Percentiles rank a stretch among this genome's conserved stretches.
These are phyloP conservation scores for Colistium nudipinnis DNA, from an alignment of 2,113 vertebrate species.

Conservation along the genomic window DNA sequence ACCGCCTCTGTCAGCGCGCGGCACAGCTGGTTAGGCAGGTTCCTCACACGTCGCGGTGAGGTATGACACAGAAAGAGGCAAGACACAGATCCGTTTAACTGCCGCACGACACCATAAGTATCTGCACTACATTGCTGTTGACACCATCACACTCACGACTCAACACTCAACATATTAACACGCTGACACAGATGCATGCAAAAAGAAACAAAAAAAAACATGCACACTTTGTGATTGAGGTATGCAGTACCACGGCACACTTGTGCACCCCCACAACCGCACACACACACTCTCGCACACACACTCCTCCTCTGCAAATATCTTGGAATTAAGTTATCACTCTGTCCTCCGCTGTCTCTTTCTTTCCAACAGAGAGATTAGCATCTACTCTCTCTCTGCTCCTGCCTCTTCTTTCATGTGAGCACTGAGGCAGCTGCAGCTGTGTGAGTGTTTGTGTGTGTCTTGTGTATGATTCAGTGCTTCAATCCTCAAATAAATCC, in stretches of 20 bases:
- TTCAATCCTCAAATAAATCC: conserved; percentile 73
- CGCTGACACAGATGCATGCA: conserved; percentile 37
- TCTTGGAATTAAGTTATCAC: conserved; percentile 76
- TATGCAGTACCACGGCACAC: conserved; percentile 30
- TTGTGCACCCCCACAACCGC: conserved; percentile 17
- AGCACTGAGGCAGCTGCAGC: conserved; percentile 76
- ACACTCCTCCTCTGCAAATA: conserved; percentile 67
- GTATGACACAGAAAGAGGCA: conserved; percentile 54
- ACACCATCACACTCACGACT: conserved; percentile 49
- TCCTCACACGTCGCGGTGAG: conserved; percentile 32
- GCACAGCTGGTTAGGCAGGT: conserved; percentile 32
- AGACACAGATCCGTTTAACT: conserved; percentile 66
- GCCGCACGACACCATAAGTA: conserved; percentile 58
- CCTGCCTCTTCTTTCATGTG: conserved; percentile 70
- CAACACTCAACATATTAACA: conserved; percentile 30
- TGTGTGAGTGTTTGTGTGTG: conserved; percentile 63
- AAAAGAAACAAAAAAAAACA: no score
- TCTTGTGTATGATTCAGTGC: conserved; percentile 51
- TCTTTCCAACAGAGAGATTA: conserved; percentile 73
- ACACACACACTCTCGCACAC: conserved; percentile 33
- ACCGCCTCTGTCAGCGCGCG: conserved; percentile 47
- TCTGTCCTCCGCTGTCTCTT: conserved; percentile 67
- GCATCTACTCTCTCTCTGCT: conserved; percentile 60
- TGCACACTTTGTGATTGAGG: conserved; percentile 18
- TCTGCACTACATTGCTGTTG: conserved; percentile 59